Evolutionary conservation across 2,113 vertebrate genomes (phyloP).

Genomic region (Cygnus buccinator): DNA sequence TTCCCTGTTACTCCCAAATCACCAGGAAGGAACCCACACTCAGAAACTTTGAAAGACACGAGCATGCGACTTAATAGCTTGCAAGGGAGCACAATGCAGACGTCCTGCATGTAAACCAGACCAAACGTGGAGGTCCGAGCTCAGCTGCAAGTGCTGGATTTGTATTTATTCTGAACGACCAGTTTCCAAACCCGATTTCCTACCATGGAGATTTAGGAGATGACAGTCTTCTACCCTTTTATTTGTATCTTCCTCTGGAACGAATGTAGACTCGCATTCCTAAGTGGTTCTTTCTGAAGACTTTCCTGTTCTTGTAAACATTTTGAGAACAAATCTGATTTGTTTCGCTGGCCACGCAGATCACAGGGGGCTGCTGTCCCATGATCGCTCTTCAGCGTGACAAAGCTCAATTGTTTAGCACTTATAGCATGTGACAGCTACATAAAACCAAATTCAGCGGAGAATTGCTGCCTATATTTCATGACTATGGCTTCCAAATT

Average conservation of each 20-base stretch:
- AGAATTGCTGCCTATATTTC: background rate
- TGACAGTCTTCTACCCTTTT: background rate
- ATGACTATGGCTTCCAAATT: background rate
- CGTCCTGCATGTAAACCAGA: background rate
- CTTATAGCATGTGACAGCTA: fast-evolving
- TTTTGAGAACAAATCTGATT: background rate
- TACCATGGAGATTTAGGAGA: background rate
- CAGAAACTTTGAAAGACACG: background rate
- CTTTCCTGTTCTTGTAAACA: background rate
- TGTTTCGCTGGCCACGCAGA: background rate
- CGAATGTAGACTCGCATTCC: background rate
- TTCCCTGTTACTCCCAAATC: background rate
- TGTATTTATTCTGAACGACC: background rate
- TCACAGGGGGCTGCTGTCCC: background rate
- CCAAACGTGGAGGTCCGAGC: background rate
- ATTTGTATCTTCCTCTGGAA: background rate
- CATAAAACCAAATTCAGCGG: background rate
- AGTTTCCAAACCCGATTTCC: background rate
- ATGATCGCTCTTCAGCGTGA: background rate
- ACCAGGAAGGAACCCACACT: background rate
- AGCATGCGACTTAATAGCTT: background rate
- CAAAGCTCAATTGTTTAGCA: background rate
- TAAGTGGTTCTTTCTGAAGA: background rate
- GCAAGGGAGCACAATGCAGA: background rate
- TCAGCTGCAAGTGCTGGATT: background rate